phyloP scores from a whole-genome alignment of 2,888 invertebrate species.

The Gerris lacustris region DNA sequence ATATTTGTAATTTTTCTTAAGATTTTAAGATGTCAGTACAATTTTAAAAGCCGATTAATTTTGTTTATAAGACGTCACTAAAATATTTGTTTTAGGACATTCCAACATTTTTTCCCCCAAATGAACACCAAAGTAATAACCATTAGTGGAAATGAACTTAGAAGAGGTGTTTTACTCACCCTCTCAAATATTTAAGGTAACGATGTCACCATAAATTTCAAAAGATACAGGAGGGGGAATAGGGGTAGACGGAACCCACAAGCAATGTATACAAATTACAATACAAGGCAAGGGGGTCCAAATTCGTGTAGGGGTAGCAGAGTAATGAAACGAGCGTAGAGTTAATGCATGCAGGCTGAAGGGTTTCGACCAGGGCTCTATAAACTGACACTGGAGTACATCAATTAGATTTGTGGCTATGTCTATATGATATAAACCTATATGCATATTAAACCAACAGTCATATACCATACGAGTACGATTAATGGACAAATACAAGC shows the following conservation, averaged over 20 bases:
- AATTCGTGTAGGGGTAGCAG: neutral
- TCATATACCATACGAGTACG: no score
- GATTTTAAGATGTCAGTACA: no score
- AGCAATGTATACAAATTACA: conserved; percentile 5
- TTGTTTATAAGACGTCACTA: no score
- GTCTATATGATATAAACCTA: neutral
- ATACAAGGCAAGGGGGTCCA: neutral
- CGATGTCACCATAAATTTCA: neutral
- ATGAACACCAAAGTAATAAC: neutral
- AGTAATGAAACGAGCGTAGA: neutral
- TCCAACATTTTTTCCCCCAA: no score
- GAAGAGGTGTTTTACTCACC: neutral
- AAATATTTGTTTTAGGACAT: no score
- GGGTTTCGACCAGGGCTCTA: neutral
- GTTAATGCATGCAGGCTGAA: neutral
- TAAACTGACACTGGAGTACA: neutral
- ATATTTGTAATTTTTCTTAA: no score
- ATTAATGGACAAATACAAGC: no score
- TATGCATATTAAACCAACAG: no score
- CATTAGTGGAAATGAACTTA: neutral
- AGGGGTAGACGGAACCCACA: neutral
- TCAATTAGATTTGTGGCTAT: neutral
- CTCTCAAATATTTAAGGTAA: neutral
- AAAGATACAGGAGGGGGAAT: neutral
- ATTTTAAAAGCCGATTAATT: no score